Evolutionary conservation across 2,888 invertebrate genomes (phyloP), one percentile per base, ranked within the genome.

Genomic region (Perizoma flavofasciatum): DNA sequence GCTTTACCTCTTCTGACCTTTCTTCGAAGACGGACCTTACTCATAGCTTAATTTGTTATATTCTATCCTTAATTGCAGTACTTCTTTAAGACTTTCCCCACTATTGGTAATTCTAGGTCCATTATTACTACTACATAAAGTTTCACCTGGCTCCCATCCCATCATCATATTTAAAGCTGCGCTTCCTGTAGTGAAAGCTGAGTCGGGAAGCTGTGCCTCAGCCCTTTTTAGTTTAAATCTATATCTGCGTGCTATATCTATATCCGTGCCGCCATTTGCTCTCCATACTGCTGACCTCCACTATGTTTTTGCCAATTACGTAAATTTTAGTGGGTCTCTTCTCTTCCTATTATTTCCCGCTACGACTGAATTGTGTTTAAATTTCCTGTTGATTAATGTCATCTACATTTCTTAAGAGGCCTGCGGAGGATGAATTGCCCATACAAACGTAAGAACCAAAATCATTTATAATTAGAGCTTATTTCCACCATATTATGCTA

Each of bases 141-240:
- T n/a, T n/a, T n/a, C n/a, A n/a, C 57, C 57, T 32, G 57, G 57
- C n/a, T 5, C 9, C 57, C 57, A 58, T 0, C 48, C 48, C 37
- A 52, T 8, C 51, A 58, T 58, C 1, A 52, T 51, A 5, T 6
- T 0, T 10, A 49, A 44, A 5, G 8, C 35, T 4, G 4, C 6
- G 40, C 49, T 41, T 55, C 55, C 55, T 55, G 8, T 6, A 0
- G 1, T 4, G 9, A 52, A 52, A 9, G 49, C 52, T 49, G 55
- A 61, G 11, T 52, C 52, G n/a, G n/a, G n/a, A n/a, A n/a, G n/a
- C n/a, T n/a, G n/a, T n/a, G n/a, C n/a, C n/a, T n/a, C 55, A 55
- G 51, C 51, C 43, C 34, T 35, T 5, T 34, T 6, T 50, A 51
- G 50, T 60, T 55, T 55, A 59, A 45, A 8, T 4, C 11, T 2